A percentile compares a stretch with the other conserved stretches of the same genome.
Evolutionary conservation across 2,113 vertebrate species (phyloP).

Genomic region (Lamprotornis superbus): DNA sequence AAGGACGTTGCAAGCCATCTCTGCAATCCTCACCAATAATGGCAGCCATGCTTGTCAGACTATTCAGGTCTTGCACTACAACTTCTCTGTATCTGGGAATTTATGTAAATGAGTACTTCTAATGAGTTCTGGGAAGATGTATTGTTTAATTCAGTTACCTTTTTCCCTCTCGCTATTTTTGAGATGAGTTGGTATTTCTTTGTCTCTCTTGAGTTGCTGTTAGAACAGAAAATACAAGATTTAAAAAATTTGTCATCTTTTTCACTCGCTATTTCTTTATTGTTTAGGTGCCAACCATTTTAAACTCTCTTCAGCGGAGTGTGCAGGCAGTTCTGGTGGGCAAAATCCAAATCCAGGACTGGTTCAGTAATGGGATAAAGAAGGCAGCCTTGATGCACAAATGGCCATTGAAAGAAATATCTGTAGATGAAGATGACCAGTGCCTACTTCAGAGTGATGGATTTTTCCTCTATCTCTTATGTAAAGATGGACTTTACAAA

Average conservation of each 20-base stretch:
- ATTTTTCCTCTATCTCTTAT: slow-evolving; percentile 96
- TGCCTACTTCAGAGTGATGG: slow-evolving; percentile 97
- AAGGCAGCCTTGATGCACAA: slow-evolving; percentile 97
- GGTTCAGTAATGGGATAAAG: slow-evolving; percentile 98
- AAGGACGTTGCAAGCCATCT: slow-evolving; percentile 94
- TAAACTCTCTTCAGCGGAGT: slow-evolving; percentile 95
- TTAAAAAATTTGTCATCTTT: background rate
- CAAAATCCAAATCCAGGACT: slow-evolving; percentile 98
- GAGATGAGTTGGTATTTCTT: background rate
- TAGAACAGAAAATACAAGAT: background rate
- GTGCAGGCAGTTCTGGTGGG: slow-evolving; percentile 97
- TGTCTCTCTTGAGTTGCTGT: background rate
- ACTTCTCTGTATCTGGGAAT: background rate
- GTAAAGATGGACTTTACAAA: slow-evolving; percentile 98
- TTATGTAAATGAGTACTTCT: background rate
- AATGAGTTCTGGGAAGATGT: background rate
- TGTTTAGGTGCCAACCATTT: slow-evolving; percentile 92
- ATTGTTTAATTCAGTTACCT: background rate
- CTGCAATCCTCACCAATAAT: slow-evolving; percentile 97
- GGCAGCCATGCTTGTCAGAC: slow-evolving; percentile 98
- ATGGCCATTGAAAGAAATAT: slow-evolving; percentile 92
- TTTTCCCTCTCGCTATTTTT: background rate
- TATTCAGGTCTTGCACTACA: slow-evolving; percentile 86
- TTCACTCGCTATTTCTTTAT: background rate
- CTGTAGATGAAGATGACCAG: slow-evolving; percentile 92